Percentiles rank a stretch among this genome's conserved stretches.
phyloP scores from a whole-genome alignment of 2,888 invertebrate genomes.

The Caenorhabditis becei region DNA sequence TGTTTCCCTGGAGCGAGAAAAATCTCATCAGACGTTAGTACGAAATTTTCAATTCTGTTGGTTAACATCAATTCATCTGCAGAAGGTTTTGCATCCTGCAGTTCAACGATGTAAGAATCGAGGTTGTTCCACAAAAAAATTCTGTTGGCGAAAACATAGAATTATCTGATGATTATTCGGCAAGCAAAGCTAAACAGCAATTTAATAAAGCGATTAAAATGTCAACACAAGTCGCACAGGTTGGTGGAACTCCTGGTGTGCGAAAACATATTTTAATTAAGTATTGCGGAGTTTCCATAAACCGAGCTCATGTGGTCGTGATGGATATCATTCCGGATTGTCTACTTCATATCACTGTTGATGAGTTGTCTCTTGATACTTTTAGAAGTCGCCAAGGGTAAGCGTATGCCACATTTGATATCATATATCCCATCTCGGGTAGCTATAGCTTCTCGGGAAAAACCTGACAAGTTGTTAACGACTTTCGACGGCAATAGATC shows the following conservation, averaged over 20 bases:
- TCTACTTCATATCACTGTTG: slow-evolving; percentile 82
- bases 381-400: slow-evolving; percentile 72
- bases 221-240: slow-evolving; percentile 25
- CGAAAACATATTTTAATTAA: slow-evolving; percentile 67
- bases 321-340: slow-evolving; percentile 82
- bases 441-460: too few species aligned
- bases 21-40: slow-evolving; percentile 38
- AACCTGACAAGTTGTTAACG: too few species aligned
- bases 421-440: too few species aligned
- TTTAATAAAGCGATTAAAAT: neutral
- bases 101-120: slow-evolving; percentile 81
- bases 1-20: slow-evolving; percentile 42
- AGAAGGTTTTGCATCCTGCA: slow-evolving; percentile 43
- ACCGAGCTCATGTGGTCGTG: slow-evolving; percentile 82
- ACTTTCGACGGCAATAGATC: too few species aligned
- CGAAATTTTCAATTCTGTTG: neutral
- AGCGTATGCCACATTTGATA: too few species aligned
- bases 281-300: slow-evolving; percentile 81
- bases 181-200: neutral
- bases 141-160: too few species aligned
- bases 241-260: neutral
- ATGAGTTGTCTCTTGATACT: slow-evolving; percentile 79
- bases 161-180: neutral
- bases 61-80: neutral
- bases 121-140: too few species aligned